Evolutionary conservation across 2,888 invertebrate species (phyloP), one percentile per base, ranked within the genome.

Genomic region (Euplexia lucipara): DNA sequence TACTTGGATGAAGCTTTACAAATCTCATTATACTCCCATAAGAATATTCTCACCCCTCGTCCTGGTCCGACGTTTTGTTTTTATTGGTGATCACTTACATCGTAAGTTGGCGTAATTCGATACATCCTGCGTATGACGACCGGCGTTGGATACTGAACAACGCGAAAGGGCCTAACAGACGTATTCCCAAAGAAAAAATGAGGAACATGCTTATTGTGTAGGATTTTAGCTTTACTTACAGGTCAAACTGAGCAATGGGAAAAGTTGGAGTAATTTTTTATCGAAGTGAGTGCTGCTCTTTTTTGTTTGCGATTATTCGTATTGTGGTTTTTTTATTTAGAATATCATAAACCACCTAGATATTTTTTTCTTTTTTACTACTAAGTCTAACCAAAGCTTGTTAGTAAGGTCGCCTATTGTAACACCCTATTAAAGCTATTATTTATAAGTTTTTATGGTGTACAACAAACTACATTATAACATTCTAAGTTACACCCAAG

Each of bases 1-100:
- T 94, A 90, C 87, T 91, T 90, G 73, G 74, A 81, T 81, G 94
- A 94, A 95, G 94, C 94, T 94, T 87, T 94, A 95, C 88, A 94
- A 94, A 90, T 92, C 92, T 90, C 86, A 89, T 89, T 88, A 87
- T 85, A 84, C 81, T 90, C 87, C 83, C 85, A 89, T 90, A 90
- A 90, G 91, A 91, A 91, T 90, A 90, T 92, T 94, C 94, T 92
- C 94, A 94, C 94, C 93, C 93, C 88, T 84, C 84, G 70, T 67
- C 72, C 79, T 70, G 72, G 83, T 81, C 78, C 90, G 45, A 35
- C 12, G 39, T 91, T 87, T 88, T 87, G 85, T 91, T 92, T 90
- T 92, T 91, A 88, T 91, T 80, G 59, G 85, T 88, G 94, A 94
- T 95, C 94, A 88, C 89, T 94, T 95, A 94, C 94, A 92, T 82